Evolutionary conservation across 2,113 vertebrate species (phyloP).

Genomic region (Calyptommatus sinebrachiatus): DNA sequence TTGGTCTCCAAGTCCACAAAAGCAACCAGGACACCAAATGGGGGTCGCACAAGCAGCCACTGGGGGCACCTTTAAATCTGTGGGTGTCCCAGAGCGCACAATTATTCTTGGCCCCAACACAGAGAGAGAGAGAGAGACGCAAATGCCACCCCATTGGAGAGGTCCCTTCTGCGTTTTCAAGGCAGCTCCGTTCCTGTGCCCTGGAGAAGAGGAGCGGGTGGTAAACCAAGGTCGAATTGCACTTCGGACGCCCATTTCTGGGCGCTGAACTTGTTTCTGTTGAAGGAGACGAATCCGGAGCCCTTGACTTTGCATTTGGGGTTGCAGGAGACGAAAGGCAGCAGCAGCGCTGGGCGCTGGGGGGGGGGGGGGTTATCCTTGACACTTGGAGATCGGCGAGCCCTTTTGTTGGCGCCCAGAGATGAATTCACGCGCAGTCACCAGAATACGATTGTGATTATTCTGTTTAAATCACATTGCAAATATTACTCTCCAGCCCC

Average conservation of each 20-base stretch:
- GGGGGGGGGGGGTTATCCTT: slow-evolving; percentile 33
- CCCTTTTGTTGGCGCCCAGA: background rate
- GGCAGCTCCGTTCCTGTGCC: background rate
- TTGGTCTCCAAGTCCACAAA: background rate
- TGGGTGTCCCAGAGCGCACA: background rate
- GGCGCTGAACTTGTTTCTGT: slow-evolving; percentile 62
- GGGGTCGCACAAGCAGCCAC: slow-evolving; percentile 1
- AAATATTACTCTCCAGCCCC: slow-evolving; percentile 3
- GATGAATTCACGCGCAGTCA: background rate
- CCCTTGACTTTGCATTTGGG: slow-evolving; percentile 67
- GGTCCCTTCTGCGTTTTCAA: slow-evolving; percentile 2
- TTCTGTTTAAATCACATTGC: background rate
- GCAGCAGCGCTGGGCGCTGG: too few relatives aligned
- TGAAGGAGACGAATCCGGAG: slow-evolving; percentile 50
- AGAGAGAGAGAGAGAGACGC: background rate
- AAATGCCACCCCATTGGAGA: background rate
- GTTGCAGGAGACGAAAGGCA: background rate
- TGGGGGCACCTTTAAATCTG: background rate
- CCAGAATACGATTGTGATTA: too few relatives aligned
- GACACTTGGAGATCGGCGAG: slow-evolving; percentile 17
- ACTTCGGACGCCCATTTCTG: slow-evolving; percentile 22
- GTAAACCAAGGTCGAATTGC: slow-evolving; percentile 22
- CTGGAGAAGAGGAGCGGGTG: background rate
- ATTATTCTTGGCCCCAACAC: background rate
- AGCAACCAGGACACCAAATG: background rate